Evolutionary conservation across 2,113 vertebrate species (phyloP), one percentile per base, ranked within the genome.

Genomic region (Pelodiscus sinensis): DNA sequence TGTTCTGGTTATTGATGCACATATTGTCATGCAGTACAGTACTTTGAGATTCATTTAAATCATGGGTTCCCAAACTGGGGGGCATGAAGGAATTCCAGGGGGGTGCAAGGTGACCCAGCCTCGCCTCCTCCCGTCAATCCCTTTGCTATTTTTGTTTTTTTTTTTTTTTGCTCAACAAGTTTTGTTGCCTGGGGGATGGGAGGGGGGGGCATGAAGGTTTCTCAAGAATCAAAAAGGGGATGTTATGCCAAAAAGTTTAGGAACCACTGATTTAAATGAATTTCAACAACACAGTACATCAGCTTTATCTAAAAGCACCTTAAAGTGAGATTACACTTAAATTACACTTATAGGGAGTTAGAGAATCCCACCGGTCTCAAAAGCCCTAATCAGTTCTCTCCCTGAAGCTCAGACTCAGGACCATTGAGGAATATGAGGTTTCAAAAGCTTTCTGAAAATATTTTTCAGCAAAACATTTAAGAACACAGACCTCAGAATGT

Each of bases 1-100:
- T 87, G 71, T 38, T 92, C 21, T 87, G 16, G 15, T 87, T 90
- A 88, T 56, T 81, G 88, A 92, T 91, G 24, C 57, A 60, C 24
- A 60, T 60, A 25, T 25, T 4, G 4, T 60, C 24, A 10, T 60
- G 71, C 52, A 83, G 55, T 44, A 18, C n/a, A 84, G 77, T 82
- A 89, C 29, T 87, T 93, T 82, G 88, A 54, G 52, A 31, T 51
- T 79, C 44, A 44, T 44, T 44, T 44, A 44, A 44, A 44, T 44
- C 44, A 44, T 44, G 44, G 44, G 44, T 44, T 44, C 44, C 44
- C 44, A 44, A 44, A 44, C 44, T 44, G 44, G 44, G 44, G 44
- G 6, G 44, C 44, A 44, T 44, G 44, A 44, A 44, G 4, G 44
- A 44, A 44, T 44, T 44, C 44, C 44, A 44, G 44, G 44, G 44